These are phyloP conservation scores for Nycticryphes semicollaris DNA, from an alignment of 2,113 vertebrate species.

Conservation along the genomic window DNA sequence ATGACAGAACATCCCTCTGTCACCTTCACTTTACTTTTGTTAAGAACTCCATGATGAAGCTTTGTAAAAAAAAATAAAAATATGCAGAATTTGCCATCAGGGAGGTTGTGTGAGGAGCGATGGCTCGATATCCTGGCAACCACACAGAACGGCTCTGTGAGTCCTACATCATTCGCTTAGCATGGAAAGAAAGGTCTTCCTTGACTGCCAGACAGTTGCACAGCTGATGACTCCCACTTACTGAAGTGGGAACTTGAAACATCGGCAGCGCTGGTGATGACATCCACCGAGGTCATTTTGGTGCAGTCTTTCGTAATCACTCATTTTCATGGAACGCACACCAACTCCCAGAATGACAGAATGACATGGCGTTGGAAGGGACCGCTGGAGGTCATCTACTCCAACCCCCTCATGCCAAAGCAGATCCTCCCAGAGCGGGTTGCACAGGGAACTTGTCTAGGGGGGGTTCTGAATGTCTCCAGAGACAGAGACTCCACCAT, in stretches of 20 bases:
- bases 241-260: constrained; percentile 17
- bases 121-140: background rate
- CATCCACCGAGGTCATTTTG: constrained; percentile 37
- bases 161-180: background rate
- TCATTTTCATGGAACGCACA: constrained; percentile 26
- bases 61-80: background rate
- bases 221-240: background rate
- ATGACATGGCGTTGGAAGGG: no score
- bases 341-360: background rate
- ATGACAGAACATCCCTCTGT: background rate
- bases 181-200: background rate
- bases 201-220: constrained; percentile 27
- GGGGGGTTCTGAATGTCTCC: no score
- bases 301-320: constrained; percentile 29
- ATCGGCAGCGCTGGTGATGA: constrained; percentile 30
- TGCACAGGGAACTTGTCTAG: no score
- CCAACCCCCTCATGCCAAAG: no score
- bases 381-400: no score
- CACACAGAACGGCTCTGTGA: background rate
- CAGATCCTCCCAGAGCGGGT: no score
- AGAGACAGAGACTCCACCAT: no score
- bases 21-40: background rate
- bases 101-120: background rate
- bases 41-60: background rate
- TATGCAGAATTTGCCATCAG: background rate